Evolutionary conservation across 2,797 vertebrate genomes (phyloP).

Genomic region (Enteromius fasciolatus): DNA sequence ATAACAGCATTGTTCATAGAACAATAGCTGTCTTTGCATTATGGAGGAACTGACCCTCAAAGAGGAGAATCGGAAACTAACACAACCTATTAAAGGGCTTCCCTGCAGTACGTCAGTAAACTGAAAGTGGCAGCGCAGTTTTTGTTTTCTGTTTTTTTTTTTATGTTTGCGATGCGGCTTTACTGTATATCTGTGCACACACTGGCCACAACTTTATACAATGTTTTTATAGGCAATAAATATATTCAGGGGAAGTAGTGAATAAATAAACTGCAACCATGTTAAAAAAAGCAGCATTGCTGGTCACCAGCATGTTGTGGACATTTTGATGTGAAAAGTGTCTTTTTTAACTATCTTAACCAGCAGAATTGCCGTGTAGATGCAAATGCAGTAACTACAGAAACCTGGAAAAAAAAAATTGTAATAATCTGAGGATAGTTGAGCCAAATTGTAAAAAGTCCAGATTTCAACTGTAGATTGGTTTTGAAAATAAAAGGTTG

Average conservation of each 20-base stretch:
- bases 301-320: slow-evolving; percentile 5
- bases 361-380: neutral
- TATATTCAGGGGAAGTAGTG: neutral
- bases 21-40: slow-evolving; percentile 35
- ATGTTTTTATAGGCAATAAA: neutral
- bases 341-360: neutral
- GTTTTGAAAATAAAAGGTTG: neutral
- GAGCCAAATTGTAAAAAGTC: neutral
- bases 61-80: slow-evolving; percentile 34
- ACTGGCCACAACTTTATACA: slow-evolving; percentile 4
- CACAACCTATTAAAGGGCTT: slow-evolving; percentile 41
- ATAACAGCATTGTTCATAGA: slow-evolving; percentile 45
- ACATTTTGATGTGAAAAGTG: neutral
- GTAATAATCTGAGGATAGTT: neutral
- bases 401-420: neutral
- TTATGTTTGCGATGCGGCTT: neutral
- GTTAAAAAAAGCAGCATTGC: slow-evolving; percentile 9
- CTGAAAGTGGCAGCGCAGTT: slow-evolving; percentile 12
- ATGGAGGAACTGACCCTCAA: slow-evolving; percentile 35
- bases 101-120: slow-evolving; percentile 38
- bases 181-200: slow-evolving; percentile 20
- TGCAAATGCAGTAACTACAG: neutral
- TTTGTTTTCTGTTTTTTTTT: neutral
- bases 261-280: slow-evolving; percentile 2
- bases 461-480: neutral